These are phyloP conservation scores for Belonocnema kinseyi DNA, from an alignment of 1,140 invertebrate species.

Conservation along the genomic window DNA sequence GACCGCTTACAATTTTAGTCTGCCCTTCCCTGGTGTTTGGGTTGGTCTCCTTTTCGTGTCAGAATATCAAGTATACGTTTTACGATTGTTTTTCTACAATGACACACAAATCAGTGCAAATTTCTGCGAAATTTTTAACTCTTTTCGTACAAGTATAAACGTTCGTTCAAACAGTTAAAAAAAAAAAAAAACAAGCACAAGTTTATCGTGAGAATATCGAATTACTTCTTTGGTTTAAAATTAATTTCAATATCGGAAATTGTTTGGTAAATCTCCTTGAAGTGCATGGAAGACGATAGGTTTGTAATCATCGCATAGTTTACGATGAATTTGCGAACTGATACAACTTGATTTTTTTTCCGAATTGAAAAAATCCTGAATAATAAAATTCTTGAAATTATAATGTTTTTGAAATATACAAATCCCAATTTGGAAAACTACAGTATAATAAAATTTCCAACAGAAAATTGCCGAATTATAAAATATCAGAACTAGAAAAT, in stretches of 20 bases:
- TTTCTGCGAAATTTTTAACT: neutral
- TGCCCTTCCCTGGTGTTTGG: conserved; percentile 58
- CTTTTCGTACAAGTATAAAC: neutral
- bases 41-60: conserved; percentile 49
- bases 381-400: too few species aligned
- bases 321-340: too few species aligned
- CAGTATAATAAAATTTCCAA: too few species aligned
- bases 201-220: neutral
- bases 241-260: neutral
- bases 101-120: conserved; percentile 5
- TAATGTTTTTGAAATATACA: too few species aligned
- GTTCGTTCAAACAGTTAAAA: neutral
- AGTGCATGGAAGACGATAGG: conserved; percentile 66
- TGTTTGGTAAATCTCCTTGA: conserved; percentile 15
- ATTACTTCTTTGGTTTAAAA: too few species aligned
- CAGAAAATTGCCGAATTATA: too few species aligned
- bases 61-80: conserved; percentile 40
- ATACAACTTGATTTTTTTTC: too few species aligned
- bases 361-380: too few species aligned
- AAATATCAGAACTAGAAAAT: too few species aligned
- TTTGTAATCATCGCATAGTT: conserved; percentile 51
- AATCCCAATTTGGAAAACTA: too few species aligned
- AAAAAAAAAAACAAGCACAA: neutral
- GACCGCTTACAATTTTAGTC: conserved; percentile 61
- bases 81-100: conserved; percentile 9